Evolutionary conservation across 35 echinoderm and acorn worm genomes (phyloP).

Genomic region (Ophioderma brevispina): DNA sequence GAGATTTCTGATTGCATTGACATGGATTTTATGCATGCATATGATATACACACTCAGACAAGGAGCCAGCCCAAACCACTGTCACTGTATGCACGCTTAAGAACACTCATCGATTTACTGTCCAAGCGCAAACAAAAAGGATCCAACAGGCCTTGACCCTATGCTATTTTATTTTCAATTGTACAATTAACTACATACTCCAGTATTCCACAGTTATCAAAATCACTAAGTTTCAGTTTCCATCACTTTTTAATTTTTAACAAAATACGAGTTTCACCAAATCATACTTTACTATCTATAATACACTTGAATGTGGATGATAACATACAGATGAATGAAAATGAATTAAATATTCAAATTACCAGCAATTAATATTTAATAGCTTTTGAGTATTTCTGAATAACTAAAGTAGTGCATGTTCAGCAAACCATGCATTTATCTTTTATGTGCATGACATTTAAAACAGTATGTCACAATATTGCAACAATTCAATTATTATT

Average conservation of each 20-base stretch:
- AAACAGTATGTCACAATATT: no score
- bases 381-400: no score
- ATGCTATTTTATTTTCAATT: background rate
- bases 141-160: background rate
- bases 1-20: background rate
- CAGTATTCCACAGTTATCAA: background rate
- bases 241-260: background rate
- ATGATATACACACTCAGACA: background rate
- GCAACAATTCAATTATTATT: no score
- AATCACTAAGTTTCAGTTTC: slow-evolving; percentile 9
- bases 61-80: background rate
- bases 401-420: no score
- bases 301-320: no score
- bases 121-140: background rate
- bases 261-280: no score
- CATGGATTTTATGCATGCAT: background rate
- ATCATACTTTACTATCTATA: no score
- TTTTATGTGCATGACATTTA: no score
- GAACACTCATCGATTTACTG: background rate
- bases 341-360: no score
- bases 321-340: no score
- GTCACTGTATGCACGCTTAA: background rate
- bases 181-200: background rate
- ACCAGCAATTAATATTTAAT: no score
- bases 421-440: no score